A percentile compares a stretch with the other conserved stretches of the same genome.
phyloP scores from a whole-genome alignment of 2,113 vertebrate species.

The Leptocoma aspasia region DNA sequence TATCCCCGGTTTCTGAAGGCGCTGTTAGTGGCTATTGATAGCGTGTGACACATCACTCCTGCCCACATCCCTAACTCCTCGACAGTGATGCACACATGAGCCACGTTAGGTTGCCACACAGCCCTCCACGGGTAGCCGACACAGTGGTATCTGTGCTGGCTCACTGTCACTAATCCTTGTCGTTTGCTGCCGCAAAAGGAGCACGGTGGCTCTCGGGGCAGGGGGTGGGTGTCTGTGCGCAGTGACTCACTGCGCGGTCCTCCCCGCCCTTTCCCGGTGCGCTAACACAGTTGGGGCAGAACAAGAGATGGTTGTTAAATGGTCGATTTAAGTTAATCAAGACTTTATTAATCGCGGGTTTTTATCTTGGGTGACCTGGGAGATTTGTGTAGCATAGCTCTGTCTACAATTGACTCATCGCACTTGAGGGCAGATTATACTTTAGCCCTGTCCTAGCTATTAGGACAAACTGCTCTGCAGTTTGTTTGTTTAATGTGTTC shows the following conservation, averaged over 20 bases:
- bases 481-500: neutral
- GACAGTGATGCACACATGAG: neutral
- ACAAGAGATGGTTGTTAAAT: neutral
- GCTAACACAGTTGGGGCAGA: neutral
- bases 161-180: neutral
- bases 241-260: neutral
- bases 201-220: neutral
- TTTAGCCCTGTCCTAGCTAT: neutral
- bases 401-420: neutral
- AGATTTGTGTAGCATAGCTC: neutral
- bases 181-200: neutral
- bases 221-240: neutral
- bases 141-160: neutral
- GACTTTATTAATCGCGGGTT: neutral
- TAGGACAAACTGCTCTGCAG: neutral
- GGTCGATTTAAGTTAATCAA: neutral
- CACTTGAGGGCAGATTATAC: neutral
- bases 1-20: neutral
- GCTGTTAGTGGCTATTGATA: neutral
- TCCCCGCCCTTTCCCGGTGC: neutral
- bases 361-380: neutral
- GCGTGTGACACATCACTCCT: neutral
- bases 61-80: neutral
- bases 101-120: neutral
- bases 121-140: neutral